Evolutionary conservation across 2,113 vertebrate genomes (phyloP).

Genomic region (Dermatemys mawii): DNA sequence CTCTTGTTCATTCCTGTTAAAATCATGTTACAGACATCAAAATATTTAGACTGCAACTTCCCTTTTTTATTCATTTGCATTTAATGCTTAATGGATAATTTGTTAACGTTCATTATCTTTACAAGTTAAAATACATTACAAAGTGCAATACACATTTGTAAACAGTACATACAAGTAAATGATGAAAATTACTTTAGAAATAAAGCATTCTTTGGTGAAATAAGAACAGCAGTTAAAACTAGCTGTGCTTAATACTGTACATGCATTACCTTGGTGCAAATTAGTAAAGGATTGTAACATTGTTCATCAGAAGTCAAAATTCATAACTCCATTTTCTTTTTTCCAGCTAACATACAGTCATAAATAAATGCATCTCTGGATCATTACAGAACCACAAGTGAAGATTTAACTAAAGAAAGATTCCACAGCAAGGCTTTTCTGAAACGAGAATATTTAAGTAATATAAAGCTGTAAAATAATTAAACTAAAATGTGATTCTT

Average conservation of each 20-base stretch:
- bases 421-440: background rate
- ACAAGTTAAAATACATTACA: conserved; percentile 42
- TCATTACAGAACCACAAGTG: conserved; percentile 16
- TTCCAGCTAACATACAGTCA: conserved; percentile 17
- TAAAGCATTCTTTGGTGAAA: conserved; percentile 68
- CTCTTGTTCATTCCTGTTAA: background rate
- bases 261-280: conserved; percentile 5
- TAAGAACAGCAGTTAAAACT: conserved; percentile 31
- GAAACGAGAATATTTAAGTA: no score
- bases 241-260: conserved; percentile 29
- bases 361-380: conserved; percentile 3
- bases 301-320: background rate
- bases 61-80: conserved; percentile 47
- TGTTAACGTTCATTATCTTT: conserved; percentile 14
- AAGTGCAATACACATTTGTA: conserved; percentile 22
- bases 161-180: background rate
- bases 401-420: background rate
- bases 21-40: background rate
- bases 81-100: background rate
- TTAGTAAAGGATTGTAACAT: background rate
- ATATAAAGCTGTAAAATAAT: background rate
- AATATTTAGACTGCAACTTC: background rate
- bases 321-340: conserved; percentile 11
- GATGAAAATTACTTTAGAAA: conserved; percentile 36
- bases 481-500: background rate